These are phyloP conservation scores for Agrypnia vestita DNA, from an alignment of 1,140 invertebrate genomes.

Conservation along the genomic window DNA sequence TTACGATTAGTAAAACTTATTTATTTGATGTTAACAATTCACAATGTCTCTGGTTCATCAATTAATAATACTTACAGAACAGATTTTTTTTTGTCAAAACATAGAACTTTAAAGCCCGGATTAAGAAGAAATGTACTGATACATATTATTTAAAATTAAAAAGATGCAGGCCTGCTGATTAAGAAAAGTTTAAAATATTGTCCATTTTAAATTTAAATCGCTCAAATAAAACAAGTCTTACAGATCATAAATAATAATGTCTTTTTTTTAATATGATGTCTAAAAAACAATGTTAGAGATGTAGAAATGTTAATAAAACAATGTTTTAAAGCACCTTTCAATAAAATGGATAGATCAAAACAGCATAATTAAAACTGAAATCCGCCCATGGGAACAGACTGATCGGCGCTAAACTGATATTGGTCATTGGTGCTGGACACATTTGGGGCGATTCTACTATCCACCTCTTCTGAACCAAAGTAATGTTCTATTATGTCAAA, in stretches of 20 bases:
- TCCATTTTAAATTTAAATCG: background rate
- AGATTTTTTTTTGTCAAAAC: no score
- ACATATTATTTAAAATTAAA: background rate
- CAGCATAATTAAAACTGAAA: conserved; percentile 82
- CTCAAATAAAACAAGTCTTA: background rate
- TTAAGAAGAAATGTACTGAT: no score
- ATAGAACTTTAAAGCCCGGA: no score
- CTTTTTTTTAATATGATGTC: no score
- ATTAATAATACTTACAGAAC: no score
- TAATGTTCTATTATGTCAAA: conserved; percentile 97
- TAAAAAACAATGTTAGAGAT: background rate
- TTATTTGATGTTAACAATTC: no score
- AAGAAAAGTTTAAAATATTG: background rate
- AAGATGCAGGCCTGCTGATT: background rate
- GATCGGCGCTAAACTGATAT: conserved; percentile 83
- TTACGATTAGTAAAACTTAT: no score
- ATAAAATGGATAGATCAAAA: conserved; percentile 18
- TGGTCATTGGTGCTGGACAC: conserved; percentile 86
- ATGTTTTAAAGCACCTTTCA: background rate
- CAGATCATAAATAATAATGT: no score
- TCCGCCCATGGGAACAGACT: conserved; percentile 83
- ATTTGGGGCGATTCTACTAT: conserved; percentile 84
- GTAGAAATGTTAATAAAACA: background rate
- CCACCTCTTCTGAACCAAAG: conserved; percentile 93
- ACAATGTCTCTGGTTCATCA: no score